A percentile compares a stretch with the other conserved stretches of the same genome.
phyloP scores from a whole-genome alignment of 2,888 invertebrate species.

The Anodontia alba region DNA sequence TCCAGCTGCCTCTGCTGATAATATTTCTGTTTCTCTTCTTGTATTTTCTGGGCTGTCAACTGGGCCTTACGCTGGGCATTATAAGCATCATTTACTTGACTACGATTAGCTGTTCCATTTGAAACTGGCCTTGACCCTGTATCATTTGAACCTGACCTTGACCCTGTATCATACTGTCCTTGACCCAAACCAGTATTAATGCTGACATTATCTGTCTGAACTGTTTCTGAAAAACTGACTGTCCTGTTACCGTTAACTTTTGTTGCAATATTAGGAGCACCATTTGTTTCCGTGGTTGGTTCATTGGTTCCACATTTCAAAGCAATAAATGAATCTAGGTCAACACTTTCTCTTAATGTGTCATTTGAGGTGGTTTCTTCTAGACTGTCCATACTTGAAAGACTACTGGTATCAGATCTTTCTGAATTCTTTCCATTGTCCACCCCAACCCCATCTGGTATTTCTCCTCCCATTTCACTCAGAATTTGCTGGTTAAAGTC shows the following conservation, averaged over 20 bases:
- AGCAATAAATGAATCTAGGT: constrained; percentile 39
- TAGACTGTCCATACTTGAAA: constrained; percentile 77
- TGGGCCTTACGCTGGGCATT: constrained; percentile 47
- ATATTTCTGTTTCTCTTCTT: constrained; percentile 39
- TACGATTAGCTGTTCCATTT: background rate
- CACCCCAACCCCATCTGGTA: constrained; percentile 42
- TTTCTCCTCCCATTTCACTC: constrained; percentile 74
- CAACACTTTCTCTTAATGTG: constrained; percentile 57
- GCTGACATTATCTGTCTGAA: background rate
- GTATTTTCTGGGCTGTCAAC: constrained; percentile 11
- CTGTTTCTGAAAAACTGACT: background rate
- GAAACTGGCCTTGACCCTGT: background rate
- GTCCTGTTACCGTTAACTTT: background rate
- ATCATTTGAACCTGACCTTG: background rate
- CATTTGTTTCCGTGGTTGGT: constrained; percentile 17
- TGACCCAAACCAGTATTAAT: background rate
- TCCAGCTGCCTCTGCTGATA: constrained; percentile 50
- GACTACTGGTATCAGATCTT: constrained; percentile 66
- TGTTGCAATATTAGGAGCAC: constrained; percentile 13
- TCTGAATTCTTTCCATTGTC: constrained; percentile 44
- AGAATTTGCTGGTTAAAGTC: constrained; percentile 79
- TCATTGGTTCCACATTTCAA: constrained; percentile 33
- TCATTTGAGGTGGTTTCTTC: constrained; percentile 65
- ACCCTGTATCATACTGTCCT: background rate
- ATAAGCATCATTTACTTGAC: constrained; percentile 52